phyloP scores from a whole-genome alignment of 2,113 vertebrate genomes.

The Lamprotornis superbus region DNA sequence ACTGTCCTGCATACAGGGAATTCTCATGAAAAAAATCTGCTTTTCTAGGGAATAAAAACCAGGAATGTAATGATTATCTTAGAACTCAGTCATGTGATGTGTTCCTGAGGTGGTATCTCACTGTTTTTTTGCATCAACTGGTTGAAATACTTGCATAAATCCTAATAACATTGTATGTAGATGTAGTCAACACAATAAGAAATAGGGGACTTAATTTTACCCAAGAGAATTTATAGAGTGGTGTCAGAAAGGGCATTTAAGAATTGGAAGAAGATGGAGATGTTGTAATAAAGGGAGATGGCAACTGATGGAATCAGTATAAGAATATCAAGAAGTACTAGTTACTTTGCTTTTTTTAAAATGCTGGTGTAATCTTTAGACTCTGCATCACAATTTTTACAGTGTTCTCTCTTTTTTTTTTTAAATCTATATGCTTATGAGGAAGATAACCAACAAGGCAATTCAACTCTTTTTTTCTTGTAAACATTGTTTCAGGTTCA shows the following conservation, averaged over 20 bases:
- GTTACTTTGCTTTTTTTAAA: not conserved
- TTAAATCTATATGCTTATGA: not conserved
- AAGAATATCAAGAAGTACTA: not conserved
- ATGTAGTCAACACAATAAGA: not conserved
- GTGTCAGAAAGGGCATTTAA: not conserved
- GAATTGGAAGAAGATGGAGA: not conserved
- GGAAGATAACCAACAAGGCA: not conserved
- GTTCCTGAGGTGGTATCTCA: not conserved
- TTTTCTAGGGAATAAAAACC: not conserved
- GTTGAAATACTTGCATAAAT: not conserved
- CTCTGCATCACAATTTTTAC: not conserved
- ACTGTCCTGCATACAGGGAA: not conserved
- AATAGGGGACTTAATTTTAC: not conserved
- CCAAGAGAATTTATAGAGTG: not conserved
- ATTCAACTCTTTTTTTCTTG: not conserved
- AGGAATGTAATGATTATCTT: not conserved
- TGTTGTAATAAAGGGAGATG: not conserved
- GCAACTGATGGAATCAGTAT: not conserved
- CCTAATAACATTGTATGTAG: not conserved
- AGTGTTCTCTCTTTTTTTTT: not conserved
- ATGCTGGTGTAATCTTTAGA: not conserved
- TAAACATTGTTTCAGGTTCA: not conserved
- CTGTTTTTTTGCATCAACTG: not conserved
- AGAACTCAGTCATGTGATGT: not conserved
- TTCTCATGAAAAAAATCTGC: not conserved